Percentiles rank a stretch among this genome's conserved stretches.
phyloP scores from a whole-genome alignment of 2,888 invertebrate genomes.

The Athetis lepigone region DNA sequence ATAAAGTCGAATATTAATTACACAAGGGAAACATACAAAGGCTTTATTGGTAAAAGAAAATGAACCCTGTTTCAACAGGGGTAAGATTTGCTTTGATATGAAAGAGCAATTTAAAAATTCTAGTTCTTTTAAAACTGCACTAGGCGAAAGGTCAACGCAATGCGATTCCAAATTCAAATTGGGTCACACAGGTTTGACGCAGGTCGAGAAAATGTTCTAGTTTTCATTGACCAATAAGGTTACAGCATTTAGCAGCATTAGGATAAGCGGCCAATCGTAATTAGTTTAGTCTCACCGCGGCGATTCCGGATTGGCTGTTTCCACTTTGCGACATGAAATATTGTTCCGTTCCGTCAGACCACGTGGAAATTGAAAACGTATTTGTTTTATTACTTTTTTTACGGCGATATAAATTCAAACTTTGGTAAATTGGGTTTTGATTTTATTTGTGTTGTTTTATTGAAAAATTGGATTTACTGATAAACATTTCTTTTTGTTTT shows the following conservation, averaged over 20 bases:
- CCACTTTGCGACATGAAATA: neutral
- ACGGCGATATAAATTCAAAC: constrained; percentile 22
- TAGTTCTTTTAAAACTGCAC: constrained; percentile 53
- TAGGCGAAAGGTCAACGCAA: constrained; percentile 57
- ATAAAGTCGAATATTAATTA: constrained; percentile 55
- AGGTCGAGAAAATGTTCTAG: constrained; percentile 13
- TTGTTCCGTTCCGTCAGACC: constrained; percentile 7
- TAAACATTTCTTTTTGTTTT: constrained; percentile 3
- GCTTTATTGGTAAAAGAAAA: constrained; percentile 45
- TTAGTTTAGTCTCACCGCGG: constrained; percentile 24
- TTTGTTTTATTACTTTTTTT: constrained; percentile 48
- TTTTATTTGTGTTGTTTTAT: neutral
- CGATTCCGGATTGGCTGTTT: constrained; percentile 28
- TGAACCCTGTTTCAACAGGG: constrained; percentile 36
- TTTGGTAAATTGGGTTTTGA: constrained; percentile 32
- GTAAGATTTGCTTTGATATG: constrained; percentile 36
- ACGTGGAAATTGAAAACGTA: constrained; percentile 33
- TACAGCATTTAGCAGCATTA: constrained; percentile 10
- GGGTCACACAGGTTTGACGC: constrained; percentile 34
- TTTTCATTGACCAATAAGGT: constrained; percentile 19
- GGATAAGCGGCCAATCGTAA: constrained; percentile 27
- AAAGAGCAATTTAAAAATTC: constrained; percentile 39
- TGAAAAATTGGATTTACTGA: constrained; percentile 1
- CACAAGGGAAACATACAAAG: constrained; percentile 12
- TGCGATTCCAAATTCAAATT: constrained; percentile 61